Evolutionary conservation across 2,113 vertebrate species (phyloP), one percentile per base, ranked within the genome.

Genomic region (Brachionichthys hirsutus): DNA sequence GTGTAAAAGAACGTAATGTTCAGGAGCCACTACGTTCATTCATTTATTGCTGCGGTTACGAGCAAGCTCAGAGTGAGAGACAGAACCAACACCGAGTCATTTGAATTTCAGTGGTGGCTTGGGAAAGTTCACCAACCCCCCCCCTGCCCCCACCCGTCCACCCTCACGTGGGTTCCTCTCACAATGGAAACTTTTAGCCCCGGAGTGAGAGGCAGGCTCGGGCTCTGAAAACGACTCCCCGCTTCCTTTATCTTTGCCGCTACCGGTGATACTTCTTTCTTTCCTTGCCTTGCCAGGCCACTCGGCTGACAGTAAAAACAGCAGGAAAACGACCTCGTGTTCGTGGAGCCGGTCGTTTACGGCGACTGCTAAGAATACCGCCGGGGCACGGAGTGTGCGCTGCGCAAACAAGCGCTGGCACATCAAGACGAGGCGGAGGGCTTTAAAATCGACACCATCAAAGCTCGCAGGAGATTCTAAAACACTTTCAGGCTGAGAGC

Each of bases 171-270:
- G 70, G 77, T 83, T 50, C 78, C 78, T 75, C 82, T 86, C 90
- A 89, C 90, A 92, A 89, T 92, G 91, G 90, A 92, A 92, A 92
- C 89, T 91, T 92, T 92, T 89, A 83, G 81, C 74, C 82, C 44
- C 72, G 36, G 83, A 82, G 76, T 79, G 81, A 80, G 81, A 85
- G 90, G 88, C 75, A 84, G 85, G 80, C 78, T 81, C 70, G n/a
- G 42, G 49, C 65, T 63, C 74, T 58, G 22, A 41, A 24, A 63
- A 78, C 63, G 54, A 45, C 71, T 75, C 64, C 69, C 72, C 67
- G 78, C 78, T 89, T 88, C 82, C 82, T 89, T 85, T 75, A 85
- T 85, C 71, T 44, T n/a, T 53, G 75, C 76, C 72, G 79, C 84
- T 71, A 82, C 89, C 85, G 80, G 80, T 81, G 87, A 83, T 51